Conservation (phyloP, 2,113 vertebrate genomes). For the Nyctereutes procyonoides region DNA sequence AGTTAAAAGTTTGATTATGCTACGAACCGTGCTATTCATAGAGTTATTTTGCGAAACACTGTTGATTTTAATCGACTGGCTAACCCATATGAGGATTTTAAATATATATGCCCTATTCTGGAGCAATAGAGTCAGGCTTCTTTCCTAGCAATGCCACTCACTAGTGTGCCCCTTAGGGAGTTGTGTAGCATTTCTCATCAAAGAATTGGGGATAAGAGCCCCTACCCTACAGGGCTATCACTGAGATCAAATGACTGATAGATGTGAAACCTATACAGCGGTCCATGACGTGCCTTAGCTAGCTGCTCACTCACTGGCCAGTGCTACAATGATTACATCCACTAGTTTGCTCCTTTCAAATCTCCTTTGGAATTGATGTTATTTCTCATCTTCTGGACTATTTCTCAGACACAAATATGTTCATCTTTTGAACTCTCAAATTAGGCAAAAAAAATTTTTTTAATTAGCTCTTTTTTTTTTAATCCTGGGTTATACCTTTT, state of each 20-base stretch:
- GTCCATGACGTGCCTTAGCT: background rate
- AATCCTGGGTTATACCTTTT: background rate
- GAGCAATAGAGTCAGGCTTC: background rate
- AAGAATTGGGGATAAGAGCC: background rate
- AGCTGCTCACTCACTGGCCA: background rate
- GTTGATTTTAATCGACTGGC: background rate
- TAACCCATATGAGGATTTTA: background rate
- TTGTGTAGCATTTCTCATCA: background rate
- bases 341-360: background rate
- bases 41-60: background rate
- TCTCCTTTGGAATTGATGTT: background rate
- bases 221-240: background rate
- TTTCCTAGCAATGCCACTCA: background rate
- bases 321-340: background rate
- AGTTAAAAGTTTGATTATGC: background rate
- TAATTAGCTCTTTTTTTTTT: background rate
- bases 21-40: background rate
- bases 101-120: background rate
- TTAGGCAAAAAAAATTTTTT: background rate
- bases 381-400: background rate
- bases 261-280: background rate
- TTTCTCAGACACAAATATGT: background rate
- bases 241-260: background rate
- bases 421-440: background rate
- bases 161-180: background rate